Evolutionary conservation across 2,888 invertebrate genomes (phyloP).

Genomic region (Scaptomyza reducta): DNA sequence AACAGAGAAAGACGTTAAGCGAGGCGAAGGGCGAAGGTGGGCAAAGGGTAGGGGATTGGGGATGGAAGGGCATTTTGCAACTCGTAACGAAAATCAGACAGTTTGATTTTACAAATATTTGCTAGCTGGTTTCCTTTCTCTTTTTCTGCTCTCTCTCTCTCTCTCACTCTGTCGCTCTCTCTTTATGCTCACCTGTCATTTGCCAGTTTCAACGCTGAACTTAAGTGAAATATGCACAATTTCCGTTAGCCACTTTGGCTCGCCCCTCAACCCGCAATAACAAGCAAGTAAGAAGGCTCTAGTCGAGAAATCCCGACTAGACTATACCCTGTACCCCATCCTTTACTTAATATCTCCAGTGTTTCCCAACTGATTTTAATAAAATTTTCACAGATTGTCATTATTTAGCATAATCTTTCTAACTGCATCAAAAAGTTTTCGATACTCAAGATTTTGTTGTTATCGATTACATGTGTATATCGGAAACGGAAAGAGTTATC

Average conservation of each 20-base stretch:
- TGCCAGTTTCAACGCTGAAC: constrained; percentile 69
- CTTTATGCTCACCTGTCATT: constrained; percentile 46
- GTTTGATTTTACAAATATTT: constrained; percentile 77
- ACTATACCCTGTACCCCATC: too few relatives aligned
- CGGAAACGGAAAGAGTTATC: too few relatives aligned
- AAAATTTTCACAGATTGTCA: too few relatives aligned
- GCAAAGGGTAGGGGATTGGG: not conserved
- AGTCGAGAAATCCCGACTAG: too few relatives aligned
- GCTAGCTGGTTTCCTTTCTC: constrained; percentile 36
- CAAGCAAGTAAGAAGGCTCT: too few relatives aligned
- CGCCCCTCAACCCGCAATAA: not conserved
- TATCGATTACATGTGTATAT: too few relatives aligned
- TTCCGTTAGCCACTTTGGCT: constrained; percentile 71
- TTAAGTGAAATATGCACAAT: constrained; percentile 76
- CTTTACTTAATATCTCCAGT: too few relatives aligned
- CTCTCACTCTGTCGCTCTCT: constrained; percentile 34
- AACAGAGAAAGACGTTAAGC: constrained; percentile 19
- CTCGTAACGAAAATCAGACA: constrained; percentile 34
- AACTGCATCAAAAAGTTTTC: too few relatives aligned
- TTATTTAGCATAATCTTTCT: too few relatives aligned
- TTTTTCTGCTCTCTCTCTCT: constrained; percentile 35
- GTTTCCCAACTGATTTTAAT: too few relatives aligned
- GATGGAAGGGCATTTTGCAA: not conserved
- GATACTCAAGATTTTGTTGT: too few relatives aligned
- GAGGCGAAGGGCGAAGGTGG: not conserved